Conservation (phyloP, 2,888 invertebrate genomes). For the Spisula subtruncata region DNA sequence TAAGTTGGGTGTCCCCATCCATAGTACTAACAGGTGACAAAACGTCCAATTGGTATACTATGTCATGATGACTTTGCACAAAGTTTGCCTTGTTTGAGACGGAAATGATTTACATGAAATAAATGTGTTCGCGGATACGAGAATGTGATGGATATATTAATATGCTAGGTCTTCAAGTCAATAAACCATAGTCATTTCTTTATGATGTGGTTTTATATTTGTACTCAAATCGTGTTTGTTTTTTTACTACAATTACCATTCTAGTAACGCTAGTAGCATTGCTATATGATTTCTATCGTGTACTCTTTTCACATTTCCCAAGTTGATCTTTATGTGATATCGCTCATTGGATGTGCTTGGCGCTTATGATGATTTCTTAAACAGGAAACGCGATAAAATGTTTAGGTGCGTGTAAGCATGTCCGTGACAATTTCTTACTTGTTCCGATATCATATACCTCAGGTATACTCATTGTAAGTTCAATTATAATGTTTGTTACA, state of each 20-base stretch:
- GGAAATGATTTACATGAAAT: not conserved
- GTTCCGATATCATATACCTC: no score
- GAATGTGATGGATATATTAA: slow-evolving; percentile 9
- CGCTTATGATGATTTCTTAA: not conserved
- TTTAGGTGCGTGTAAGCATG: not conserved
- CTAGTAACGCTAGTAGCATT: not conserved
- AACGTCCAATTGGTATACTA: no score
- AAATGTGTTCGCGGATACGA: not conserved
- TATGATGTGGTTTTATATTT: not conserved
- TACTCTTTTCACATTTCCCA: no score
- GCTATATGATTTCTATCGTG: not conserved
- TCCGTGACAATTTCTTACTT: not conserved
- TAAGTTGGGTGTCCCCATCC: no score
- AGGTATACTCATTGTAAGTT: not conserved
- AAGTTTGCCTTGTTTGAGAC: not conserved
- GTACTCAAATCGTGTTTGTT: not conserved
- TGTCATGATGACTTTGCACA: not conserved
- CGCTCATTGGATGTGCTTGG: not conserved
- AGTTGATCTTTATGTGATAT: slow-evolving; percentile 7
- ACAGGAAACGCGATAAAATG: not conserved
- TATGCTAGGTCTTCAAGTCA: not conserved
- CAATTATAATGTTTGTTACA: not conserved
- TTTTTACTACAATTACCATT: not conserved
- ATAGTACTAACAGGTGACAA: no score
- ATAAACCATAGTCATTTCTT: not conserved